phyloP scores from a whole-genome alignment of 1,140 invertebrate genomes.

The Lepidurus apus region DNA sequence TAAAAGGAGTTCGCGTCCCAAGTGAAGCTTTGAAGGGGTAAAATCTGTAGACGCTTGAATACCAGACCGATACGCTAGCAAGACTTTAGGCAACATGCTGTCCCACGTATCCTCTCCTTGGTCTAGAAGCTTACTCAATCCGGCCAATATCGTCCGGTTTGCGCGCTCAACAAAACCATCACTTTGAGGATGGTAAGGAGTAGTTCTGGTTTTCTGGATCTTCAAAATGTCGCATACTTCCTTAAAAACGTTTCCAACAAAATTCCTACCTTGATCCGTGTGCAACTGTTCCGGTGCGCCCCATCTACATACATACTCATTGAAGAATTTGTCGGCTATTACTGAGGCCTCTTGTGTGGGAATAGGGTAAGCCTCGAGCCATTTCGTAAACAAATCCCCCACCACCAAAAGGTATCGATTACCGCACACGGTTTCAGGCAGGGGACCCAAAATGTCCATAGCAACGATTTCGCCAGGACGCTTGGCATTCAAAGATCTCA shows the following conservation, averaged over 20 bases:
- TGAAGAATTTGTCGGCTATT: conserved; percentile 2
- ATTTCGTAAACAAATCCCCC: conserved; percentile 39
- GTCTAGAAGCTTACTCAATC: not conserved
- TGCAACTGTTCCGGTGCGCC: not conserved
- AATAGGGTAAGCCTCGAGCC: conserved; percentile 30
- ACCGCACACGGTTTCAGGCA: conserved; percentile 31
- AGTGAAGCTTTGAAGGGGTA: conserved; percentile 7
- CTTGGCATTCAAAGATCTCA: conserved; percentile 3
- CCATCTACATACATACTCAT: not conserved
- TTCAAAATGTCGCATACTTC: conserved; percentile 16
- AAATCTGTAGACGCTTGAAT: not conserved
- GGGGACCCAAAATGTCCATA: conserved; percentile 37
- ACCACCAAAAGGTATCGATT: conserved; percentile 39
- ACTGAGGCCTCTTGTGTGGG: not conserved
- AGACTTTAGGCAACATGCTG: not conserved
- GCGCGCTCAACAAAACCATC: not conserved
- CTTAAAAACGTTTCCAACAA: not conserved
- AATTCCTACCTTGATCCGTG: conserved; percentile 11
- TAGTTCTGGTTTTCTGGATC: conserved; percentile 25
- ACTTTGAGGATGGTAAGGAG: not conserved
- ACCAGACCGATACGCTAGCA: not conserved
- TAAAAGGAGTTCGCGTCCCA: not conserved
- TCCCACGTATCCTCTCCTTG: conserved; percentile 24
- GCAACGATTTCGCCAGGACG: conserved; percentile 32
- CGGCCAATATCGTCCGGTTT: not conserved